A percentile compares a stretch with the other conserved stretches of the same genome.
These are phyloP conservation scores for Nycticryphes semicollaris DNA, from an alignment of 2,113 vertebrate species.

Conservation along the genomic window DNA sequence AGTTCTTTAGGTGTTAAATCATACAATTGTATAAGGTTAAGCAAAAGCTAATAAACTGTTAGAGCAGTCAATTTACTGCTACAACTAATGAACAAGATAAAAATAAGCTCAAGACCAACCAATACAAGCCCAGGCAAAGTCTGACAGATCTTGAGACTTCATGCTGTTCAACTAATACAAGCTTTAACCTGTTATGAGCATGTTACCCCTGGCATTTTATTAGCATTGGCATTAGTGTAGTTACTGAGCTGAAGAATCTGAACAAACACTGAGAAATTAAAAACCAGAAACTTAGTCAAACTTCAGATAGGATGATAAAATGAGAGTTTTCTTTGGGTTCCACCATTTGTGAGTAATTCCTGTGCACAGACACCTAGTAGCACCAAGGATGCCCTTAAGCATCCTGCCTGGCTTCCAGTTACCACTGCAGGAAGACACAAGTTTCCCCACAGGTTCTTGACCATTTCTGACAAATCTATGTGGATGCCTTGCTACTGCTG, in stretches of 20 bases:
- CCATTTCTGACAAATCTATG: neutral
- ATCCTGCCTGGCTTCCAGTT: neutral
- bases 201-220: neutral
- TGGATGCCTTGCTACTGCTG: neutral
- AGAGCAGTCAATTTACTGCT: neutral
- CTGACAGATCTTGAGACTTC: neutral
- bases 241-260: neutral
- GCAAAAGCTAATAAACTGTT: neutral
- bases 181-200: neutral
- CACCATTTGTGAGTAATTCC: rapidly evolving
- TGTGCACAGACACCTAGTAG: neutral
- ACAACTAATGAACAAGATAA: neutral
- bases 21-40: neutral
- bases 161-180: neutral
- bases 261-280: neutral
- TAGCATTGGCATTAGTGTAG: neutral
- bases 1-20: neutral
- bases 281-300: neutral
- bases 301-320: neutral
- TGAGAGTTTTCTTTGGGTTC: rapidly evolving
- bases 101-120: neutral
- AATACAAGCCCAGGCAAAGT: neutral
- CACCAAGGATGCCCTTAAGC: too few species aligned
- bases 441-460: neutral
- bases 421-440: neutral